Evolutionary conservation across 2,888 invertebrate genomes (phyloP), one percentile per base, ranked within the genome.

Genomic region (Axea sp.): DNA sequence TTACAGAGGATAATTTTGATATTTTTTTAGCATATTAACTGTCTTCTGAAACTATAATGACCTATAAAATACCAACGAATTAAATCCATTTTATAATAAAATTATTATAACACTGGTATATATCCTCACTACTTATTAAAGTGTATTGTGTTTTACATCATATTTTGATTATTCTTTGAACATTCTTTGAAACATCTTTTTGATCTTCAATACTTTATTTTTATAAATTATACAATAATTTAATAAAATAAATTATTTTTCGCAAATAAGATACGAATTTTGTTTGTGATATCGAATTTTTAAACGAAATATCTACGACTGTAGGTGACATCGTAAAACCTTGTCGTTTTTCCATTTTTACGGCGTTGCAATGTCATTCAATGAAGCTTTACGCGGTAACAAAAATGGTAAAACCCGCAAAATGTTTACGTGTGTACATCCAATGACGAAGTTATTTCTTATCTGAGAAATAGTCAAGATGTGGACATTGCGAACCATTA

Each of bases 301-400:
- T 12, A 22, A 7, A 24, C 24, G 43, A 43, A 57, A 57, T 43
- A 43, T 43, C 33, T 59, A 26, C 35, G 33, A 26, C 43, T 59
- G 24, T 26, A 59, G 43, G 33, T 45, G 41, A 45, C 43, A 35
- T 45, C 31, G 45, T 55, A 55, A 55, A 55, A 55, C 30, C 15
- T 22, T 17, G 14, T 31, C 41, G 57, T 45, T 33, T 30, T 33
- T 45, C 33, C 43, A 26, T 43, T 45, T 59, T 59, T 59, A 45
- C 14, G 43, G 33, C 33, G 35, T 59, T 33, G 26, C 26, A 43
- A 43, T 59, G 43, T 45, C 28, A 47, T 59, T 45, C 45, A n/a
- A 7, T 28, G 37, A 11, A 37, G 59, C 37, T 59, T 59, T 45
- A 59, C 31, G 35, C 19, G 26, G 45, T 15, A 33, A 43, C 55